Base-by-base conservation (phyloP, 2,113 vertebrate genomes). In the Neoarius graeffei region DNA sequence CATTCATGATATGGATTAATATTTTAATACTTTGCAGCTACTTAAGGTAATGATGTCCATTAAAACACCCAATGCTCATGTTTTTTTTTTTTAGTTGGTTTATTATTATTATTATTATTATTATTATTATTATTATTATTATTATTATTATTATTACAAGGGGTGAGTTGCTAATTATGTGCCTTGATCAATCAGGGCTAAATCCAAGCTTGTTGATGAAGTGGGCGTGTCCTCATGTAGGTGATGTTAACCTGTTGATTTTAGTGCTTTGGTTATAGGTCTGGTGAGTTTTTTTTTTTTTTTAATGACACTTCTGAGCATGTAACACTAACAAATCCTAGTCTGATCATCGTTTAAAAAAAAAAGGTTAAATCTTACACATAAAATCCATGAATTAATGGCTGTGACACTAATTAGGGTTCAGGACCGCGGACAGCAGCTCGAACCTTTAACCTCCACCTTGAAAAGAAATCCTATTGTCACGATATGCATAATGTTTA, bases 381-480 rank as follows among this genome's bases (percentile, higher is more conserved):
- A 60, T 11, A 10, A 60, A 35, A 10, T 20, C 1, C 10, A 35
- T 10, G 15, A 60, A 77, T 15, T 74, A 82, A 88, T 88, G 35
- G 17, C 84, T 13, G 52, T 76, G 48, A 81, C 50, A 8, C 35
- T 48, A 30, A 56, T 42, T 60, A 7, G 71, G 7, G 20, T 91
- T 91, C 90, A 91, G 90, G 85, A 91, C 90, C 90, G 83, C 23
- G 89, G 90, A 91, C 89, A 91, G 90, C 90, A 84, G 71, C 62
- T 83, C 60, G 73, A 10, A 83, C 85, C 73, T 27, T 59, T 7
- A 48, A 54, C 73, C 84, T n/a, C 19, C 27, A 42, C 69, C 11
- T 85, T 42, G 7, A 1, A 42, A 35, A 80, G 52, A 35, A 13
- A 27, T 57, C n/a, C 19, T 35, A 20, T 27, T 56, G 9, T 57